Base-by-base conservation (phyloP, 1,140 invertebrate genomes). In the Pseudomyrmex sp. region DNA sequence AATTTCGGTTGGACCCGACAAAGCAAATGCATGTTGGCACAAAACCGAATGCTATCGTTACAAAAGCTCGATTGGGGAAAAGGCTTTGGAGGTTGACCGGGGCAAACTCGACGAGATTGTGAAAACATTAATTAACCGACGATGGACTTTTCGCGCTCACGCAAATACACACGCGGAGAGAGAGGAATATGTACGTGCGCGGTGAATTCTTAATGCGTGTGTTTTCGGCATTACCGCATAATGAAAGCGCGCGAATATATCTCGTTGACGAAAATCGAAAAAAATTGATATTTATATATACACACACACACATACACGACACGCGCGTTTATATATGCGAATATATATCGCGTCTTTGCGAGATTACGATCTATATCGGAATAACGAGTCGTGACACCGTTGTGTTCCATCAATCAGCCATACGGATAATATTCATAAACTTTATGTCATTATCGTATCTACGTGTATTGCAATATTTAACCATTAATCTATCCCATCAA, bases 161-260 rank as follows among this genome's bases (percentile, higher is more conserved):
- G 20, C 26, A 65, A 83, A 65, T 56, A 35, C 5, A 35, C 35
- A 35, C 35, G 52, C 50, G 44, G 26, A 18, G 54, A 58, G 35
- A 35, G 35, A 4, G 35, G 5, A 35, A 35, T 35, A 35, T 35
- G 35, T 35, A 61, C 66, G 66, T 66, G 35, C 73, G 66, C 65
- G 48, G 35, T 46, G 52, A 77, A 83, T 75, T 76, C 62, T 77
- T 65, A 77, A 58, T 35, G 46, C 61, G 50, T 54, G 52, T 48
- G 76, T 35, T 35, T 35, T 7, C 66, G 44, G 35, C 59, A 70
- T 59, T 72, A 72, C 18, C 59, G 76, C 35, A 80, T 80, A 83
- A 74, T 62, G 80, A 82, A 82, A 86, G 85, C 87, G 74, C 46
- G 82, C 82, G 75, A 88, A 61, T 56, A 58, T 68, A 23, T 15